phyloP scores from a whole-genome alignment of 2,113 vertebrate species.

The Dicentrarchus labrax region DNA sequence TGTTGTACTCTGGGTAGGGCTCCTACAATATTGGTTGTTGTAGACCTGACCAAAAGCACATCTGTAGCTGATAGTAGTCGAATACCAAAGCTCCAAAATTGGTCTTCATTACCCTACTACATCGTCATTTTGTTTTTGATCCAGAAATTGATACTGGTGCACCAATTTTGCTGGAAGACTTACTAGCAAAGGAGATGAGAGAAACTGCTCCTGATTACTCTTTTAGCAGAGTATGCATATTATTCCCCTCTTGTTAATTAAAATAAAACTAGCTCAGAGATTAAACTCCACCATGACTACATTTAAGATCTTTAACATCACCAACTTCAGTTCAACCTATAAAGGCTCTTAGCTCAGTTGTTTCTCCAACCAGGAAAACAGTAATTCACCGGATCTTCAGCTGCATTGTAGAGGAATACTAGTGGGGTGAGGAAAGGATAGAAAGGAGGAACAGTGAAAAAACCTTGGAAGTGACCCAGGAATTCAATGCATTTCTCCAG shows the following conservation, averaged over 20 bases:
- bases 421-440: not conserved
- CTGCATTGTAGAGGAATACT: not conserved
- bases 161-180: not conserved
- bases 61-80: not conserved
- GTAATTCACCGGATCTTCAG: not conserved
- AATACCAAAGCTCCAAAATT: not conserved
- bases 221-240: not conserved
- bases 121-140: not conserved
- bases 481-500: constrained; percentile 1
- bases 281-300: not conserved
- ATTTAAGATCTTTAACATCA: not conserved
- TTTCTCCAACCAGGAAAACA: not conserved
- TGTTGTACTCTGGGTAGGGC: not conserved
- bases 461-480: not conserved
- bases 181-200: not conserved
- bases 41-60: not conserved
- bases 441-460: not conserved
- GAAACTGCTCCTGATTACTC: not conserved
- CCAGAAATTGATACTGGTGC: not conserved
- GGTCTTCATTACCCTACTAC: not conserved
- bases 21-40: too few relatives aligned
- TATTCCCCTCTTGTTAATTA: too few relatives aligned
- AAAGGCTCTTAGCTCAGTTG: not conserved
- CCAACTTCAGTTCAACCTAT: not conserved
- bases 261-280: not conserved